Evolutionary conservation across 2,113 vertebrate species (phyloP), one percentile per base, ranked within the genome.

Genomic region (Lophius piscatorius): DNA sequence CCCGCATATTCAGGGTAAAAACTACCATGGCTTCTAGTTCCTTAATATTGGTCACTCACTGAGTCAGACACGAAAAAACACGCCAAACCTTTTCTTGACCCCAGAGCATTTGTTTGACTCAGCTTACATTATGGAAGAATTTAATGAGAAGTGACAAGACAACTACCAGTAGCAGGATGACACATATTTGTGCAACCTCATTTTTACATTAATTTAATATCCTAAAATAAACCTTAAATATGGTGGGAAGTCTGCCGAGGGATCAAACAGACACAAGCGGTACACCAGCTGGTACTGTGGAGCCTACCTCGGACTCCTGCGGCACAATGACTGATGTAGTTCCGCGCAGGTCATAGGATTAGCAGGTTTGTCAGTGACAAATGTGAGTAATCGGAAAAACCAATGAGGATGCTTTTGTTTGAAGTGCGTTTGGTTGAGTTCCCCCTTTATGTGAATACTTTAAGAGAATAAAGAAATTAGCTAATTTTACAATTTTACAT

Each of bases 181-280:
- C 78, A 78, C 75, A 78, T 82, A 74, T 38, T 46, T 76, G 65
- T 49, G 78, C 71, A 77, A 67, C 70, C 46, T 77, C 69, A 40
- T 39, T 58, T 73, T 50, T 34, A 29, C 31, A 26, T 71, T 56
- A 59, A 47, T 56, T 62, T 78, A 70, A 76, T 68, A 69, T 66
- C 49, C 80, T 81, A 82, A 84, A 86, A 87, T 83, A 86, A 34
- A 64, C 71, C 67, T 70, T 64, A 71, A 80, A 63, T 55, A 69
- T 65, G 59, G 47, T 35, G 54, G 66, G 58, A 62, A 68, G 63
- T 60, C 70, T 88, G 80, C 83, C 82, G 87, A 82, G 70, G 63
- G 76, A 84, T 88, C 82, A 85, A 86, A 85, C 64, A 73, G 74
- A 82, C 72, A 67, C 81, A 86, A 85, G 78, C 78, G 76, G 76